Percentiles rank a stretch among this genome's conserved stretches.
Evolutionary conservation across 2,888 invertebrate genomes (phyloP).

Genomic region (Rhagonycha fulva): DNA sequence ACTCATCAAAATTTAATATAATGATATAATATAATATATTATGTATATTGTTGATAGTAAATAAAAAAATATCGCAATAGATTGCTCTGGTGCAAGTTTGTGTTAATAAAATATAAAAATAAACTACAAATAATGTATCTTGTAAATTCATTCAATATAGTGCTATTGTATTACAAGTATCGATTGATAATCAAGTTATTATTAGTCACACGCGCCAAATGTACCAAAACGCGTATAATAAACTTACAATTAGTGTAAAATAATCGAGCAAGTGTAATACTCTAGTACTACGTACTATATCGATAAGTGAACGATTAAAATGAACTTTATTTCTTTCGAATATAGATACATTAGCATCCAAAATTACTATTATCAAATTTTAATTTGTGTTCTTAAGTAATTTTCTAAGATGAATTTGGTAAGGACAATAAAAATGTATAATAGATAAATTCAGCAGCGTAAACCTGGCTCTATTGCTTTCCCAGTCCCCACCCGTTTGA

Average conservation of each 20-base stretch:
- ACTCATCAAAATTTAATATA: too few species aligned
- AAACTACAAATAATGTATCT: background rate
- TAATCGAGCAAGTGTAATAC: too few species aligned
- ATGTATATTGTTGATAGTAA: background rate
- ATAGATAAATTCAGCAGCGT: slow-evolving; percentile 49
- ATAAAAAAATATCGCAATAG: background rate
- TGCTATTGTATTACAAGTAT: background rate
- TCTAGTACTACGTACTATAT: too few species aligned
- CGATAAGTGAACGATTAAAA: too few species aligned
- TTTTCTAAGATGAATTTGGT: background rate
- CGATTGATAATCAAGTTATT: background rate
- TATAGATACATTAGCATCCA: background rate
- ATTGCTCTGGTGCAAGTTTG: background rate
- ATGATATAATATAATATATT: background rate
- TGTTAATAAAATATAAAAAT: background rate
- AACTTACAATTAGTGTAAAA: too few species aligned
- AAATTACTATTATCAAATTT: background rate
- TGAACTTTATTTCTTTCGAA: background rate
- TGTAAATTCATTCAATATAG: background rate
- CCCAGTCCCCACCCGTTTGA: slow-evolving; percentile 33
- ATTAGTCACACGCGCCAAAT: background rate
- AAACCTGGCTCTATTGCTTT: slow-evolving; percentile 46
- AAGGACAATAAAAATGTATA: slow-evolving; percentile 42
- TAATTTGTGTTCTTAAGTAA: background rate
- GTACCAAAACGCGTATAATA: background rate